Evolutionary conservation across 2,888 invertebrate species (phyloP), one percentile per base, ranked within the genome.

Genomic region (Molanna angustata): DNA sequence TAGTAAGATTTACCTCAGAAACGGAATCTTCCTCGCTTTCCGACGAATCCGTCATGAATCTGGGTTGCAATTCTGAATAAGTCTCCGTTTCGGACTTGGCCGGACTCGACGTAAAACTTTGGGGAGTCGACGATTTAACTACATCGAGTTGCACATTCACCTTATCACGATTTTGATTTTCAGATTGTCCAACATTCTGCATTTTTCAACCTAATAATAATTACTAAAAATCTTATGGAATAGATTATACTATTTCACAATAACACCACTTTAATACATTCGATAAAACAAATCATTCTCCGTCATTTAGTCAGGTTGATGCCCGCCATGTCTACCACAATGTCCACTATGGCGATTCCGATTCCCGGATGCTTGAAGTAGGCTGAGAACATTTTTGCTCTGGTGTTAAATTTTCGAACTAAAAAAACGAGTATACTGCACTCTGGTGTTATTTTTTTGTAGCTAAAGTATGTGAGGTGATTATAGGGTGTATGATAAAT

Each of bases 1-100:
- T 75, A 75, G 75, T 51, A 54, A 50, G 54, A 68, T 77, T 84
- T 86, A 94, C 94, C 91, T 94, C 94, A 68, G 93, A 94, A 73
- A 91, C 91, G 78, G 94, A 94, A 74, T 94, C 94, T 78, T 94
- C 94, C 75, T 94, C 94, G 74, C 93, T 94, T 80, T 92, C 94
- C 68, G 94, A 94, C 73, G 93, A 86, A 81, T 93, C 93, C 76
- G 90, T 88, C 82, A 91, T 90, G 83, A 86, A 90, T 80, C 88
- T 88, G 70, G 88, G 86, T 72, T 87, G 89, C 71, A 84, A 78
- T 76, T 88, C 89, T 70, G 86, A 85, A 80, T 85, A 87, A 72
- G 89, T 90, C 81, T 90, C 90, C 72, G 88, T 89, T 80, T 88
- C 88, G 71, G 90, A 86, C 80, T 86, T 86, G 71, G 85, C 84